phyloP scores from a whole-genome alignment of 2,113 vertebrate species.

The Crotophaga sulcirostris region DNA sequence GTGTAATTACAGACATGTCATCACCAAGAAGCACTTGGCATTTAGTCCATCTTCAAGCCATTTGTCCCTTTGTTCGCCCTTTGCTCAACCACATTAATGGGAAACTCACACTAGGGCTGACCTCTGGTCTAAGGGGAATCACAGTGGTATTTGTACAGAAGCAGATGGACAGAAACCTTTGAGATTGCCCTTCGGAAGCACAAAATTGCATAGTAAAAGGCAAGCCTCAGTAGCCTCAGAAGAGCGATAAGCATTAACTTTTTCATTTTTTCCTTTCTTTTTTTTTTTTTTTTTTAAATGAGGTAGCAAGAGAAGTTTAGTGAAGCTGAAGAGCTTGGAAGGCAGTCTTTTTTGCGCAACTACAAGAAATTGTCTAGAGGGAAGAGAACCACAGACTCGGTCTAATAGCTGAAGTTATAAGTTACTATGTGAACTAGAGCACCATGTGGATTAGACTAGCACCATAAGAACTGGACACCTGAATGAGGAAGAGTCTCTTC shows the following conservation, averaged over 20 bases:
- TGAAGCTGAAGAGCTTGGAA: slow-evolving; percentile 54
- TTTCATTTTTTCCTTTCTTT: not conserved
- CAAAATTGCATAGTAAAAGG: slow-evolving; percentile 19
- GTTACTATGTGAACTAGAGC: slow-evolving; percentile 38
- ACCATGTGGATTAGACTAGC: slow-evolving; percentile 50
- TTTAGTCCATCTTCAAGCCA: slow-evolving; percentile 36
- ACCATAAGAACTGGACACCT: slow-evolving; percentile 77
- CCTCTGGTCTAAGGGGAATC: not conserved
- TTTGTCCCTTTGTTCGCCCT: not conserved
- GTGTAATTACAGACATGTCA: slow-evolving; percentile 17
- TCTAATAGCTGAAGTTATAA: slow-evolving; percentile 52
- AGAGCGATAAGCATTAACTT: not conserved
- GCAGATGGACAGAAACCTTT: slow-evolving; percentile 33
- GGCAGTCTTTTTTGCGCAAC: slow-evolving; percentile 48
- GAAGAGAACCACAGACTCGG: slow-evolving; percentile 32
- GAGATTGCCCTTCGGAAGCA: not conserved
- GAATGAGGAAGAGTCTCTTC: slow-evolving; percentile 77
- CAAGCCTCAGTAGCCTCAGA: slow-evolving; percentile 31
- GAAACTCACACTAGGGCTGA: not conserved
- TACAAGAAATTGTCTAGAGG: slow-evolving; percentile 32
- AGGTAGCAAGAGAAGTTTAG: slow-evolving; percentile 55
- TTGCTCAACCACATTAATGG: not conserved
- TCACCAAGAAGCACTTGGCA: not conserved
- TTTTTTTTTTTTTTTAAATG: not conserved
- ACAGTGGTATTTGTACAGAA: not conserved